Conservation (phyloP, 2,113 vertebrate genomes). For the Elgaria multicarinata region DNA sequence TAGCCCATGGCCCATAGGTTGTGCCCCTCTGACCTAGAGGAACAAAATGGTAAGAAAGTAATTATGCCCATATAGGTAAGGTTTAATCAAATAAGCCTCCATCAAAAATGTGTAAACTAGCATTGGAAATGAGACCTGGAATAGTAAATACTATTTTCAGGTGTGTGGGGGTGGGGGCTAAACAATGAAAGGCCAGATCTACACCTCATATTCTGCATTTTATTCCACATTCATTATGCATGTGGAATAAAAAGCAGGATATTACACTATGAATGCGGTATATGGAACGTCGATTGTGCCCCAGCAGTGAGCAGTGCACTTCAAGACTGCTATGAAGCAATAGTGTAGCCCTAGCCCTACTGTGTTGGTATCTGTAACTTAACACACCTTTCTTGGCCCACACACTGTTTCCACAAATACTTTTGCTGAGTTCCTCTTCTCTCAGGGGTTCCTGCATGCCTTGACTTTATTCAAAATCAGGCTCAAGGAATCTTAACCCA, state of each 20-base stretch:
- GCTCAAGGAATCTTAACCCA: conserved; percentile 44
- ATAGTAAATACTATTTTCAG: not conserved
- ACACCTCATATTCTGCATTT: no score
- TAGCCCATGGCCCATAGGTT: no score
- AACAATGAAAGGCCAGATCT: no score
- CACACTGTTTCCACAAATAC: not conserved
- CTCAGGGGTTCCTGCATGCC: not conserved
- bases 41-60: not conserved
- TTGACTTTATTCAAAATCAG: not conserved
- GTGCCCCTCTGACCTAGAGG: not conserved
- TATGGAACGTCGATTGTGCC: no score
- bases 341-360: no score
- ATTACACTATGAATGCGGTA: no score
- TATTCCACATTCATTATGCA: no score
- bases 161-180: no score
- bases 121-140: not conserved
- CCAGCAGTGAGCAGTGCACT: no score
- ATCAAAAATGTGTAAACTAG: not conserved
- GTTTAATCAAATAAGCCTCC: not conserved
- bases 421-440: not conserved
- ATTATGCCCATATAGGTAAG: conserved; percentile 6
- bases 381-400: not conserved
- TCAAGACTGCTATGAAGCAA: no score
- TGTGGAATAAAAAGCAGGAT: no score
- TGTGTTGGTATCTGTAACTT: not conserved